Percentiles rank a stretch among this genome's conserved stretches.
Evolutionary conservation across 1,140 invertebrate genomes (phyloP).

Genomic region (Brachionus paranguensis): DNA sequence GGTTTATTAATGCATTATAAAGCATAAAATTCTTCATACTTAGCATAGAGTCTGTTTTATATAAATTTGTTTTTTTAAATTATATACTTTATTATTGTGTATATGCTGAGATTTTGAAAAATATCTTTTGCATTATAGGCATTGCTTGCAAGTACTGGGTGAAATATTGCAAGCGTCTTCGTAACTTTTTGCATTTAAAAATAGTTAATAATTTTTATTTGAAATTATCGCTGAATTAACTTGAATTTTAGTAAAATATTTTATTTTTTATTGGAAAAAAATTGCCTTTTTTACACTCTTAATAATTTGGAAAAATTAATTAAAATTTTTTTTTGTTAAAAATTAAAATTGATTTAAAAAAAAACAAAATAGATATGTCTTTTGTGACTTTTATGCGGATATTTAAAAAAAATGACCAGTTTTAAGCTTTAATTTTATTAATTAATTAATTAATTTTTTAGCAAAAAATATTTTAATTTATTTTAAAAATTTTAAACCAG

Average conservation of each 20-base stretch:
- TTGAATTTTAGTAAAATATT: not conserved
- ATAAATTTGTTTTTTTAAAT: slow-evolving; percentile 4
- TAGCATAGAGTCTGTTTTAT: slow-evolving; percentile 14
- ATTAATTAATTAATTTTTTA: too few species aligned
- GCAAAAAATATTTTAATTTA: not conserved
- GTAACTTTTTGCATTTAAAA: not conserved
- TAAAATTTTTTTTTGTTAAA: too few species aligned
- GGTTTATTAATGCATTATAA: not conserved
- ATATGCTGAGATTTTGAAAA: not conserved
- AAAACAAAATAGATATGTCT: too few species aligned
- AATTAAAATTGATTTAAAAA: too few species aligned
- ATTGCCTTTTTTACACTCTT: too few species aligned
- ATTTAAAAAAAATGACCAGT: too few species aligned
- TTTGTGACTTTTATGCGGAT: too few species aligned
- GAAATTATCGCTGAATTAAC: not conserved
- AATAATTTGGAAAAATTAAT: too few species aligned
- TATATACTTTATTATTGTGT: not conserved
- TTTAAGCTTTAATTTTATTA: too few species aligned
- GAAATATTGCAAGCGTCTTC: slow-evolving; percentile 30
- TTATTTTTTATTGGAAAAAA: not conserved
- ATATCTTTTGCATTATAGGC: not conserved
- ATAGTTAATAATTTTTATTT: not conserved
- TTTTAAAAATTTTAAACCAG: not conserved
- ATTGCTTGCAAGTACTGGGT: not conserved
- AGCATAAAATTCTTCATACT: not conserved